Evolutionary conservation across 2,888 invertebrate genomes (phyloP), one percentile per base, ranked within the genome.

Genomic region (Hetaerina titia): DNA sequence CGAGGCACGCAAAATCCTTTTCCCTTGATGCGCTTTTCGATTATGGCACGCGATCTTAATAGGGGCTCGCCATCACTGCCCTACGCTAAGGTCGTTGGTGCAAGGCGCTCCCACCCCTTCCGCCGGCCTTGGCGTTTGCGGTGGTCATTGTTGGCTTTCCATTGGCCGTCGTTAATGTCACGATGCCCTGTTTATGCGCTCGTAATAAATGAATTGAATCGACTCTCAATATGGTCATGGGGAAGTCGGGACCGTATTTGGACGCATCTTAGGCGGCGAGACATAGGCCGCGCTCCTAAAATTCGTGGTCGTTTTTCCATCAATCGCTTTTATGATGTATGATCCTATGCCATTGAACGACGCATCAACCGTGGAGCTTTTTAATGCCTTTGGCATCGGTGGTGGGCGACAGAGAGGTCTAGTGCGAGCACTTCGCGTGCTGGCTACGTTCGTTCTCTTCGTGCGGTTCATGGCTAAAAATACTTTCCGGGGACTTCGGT

Each of bases 401-500:
- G 81, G n/a, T 0, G 25, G 31, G 31, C 25, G 69, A n/a, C 19
- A 22, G 69, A 45, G 45, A 45, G 4, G 69, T 2, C 8, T 22
- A 22, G 81, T 31, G 81, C 25, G 25, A 13, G 25, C 31, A 6
- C 5, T 11, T 81, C 81, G 81, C 81, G 81, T 81, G 81, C 81
- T 22, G 2, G 13, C 81, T 2, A 45, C 45, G 45, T 45, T 81
- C 81, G 81, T 81, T 81, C 25, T 81, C 25, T 81, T 81, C 81
- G 81, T 81, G 81, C 81, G 25, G 81, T 31, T 81, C 81, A 31
- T n/a, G 81, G 81, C 13, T 81, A 81, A 81, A 81, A 81, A 81
- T 81, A 81, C 81, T 81, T 81, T 81, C 31, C 81, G 13, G 9
- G 2, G 31, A 1, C 5, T 31, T 81, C 81, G 25, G 25, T 81